Conservation (phyloP, 2,888 invertebrate genomes). For the Alloplasta piceator region DNA sequence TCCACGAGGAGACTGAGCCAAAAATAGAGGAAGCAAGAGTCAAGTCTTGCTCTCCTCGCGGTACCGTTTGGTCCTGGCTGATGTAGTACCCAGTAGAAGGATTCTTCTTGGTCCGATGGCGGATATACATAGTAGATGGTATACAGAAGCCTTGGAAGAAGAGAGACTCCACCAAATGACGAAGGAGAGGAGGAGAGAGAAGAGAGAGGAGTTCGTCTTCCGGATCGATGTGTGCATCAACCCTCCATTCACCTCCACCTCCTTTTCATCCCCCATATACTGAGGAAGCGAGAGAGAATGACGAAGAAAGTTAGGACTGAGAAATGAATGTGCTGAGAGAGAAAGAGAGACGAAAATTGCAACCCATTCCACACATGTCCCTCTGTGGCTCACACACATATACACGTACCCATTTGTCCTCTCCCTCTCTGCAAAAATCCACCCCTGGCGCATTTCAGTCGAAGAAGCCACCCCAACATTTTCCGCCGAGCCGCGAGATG, state of each 20-base stretch:
- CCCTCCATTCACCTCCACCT: slow-evolving; percentile 69
- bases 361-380: slow-evolving; percentile 48
- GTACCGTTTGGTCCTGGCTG: slow-evolving; percentile 57
- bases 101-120: slow-evolving; percentile 53
- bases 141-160: slow-evolving; percentile 28
- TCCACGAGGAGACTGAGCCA: slow-evolving; percentile 32
- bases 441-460: slow-evolving; percentile 11
- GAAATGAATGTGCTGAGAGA: slow-evolving; percentile 61
- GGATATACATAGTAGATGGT: slow-evolving; percentile 11
- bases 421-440: slow-evolving; percentile 22
- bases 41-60: slow-evolving; percentile 36
- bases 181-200: slow-evolving; percentile 70
- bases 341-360: slow-evolving; percentile 37
- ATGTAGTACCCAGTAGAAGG: slow-evolving; percentile 66
- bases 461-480: slow-evolving; percentile 35
- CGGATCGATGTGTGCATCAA: slow-evolving; percentile 82
- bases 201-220: slow-evolving; percentile 71
- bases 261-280: slow-evolving; percentile 42
- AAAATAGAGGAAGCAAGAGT: slow-evolving; percentile 33
- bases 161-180: slow-evolving; percentile 76
- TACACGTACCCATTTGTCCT: slow-evolving; percentile 9
- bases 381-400: slow-evolving; percentile 52
- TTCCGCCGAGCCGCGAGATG: too few relatives aligned
- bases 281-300: slow-evolving; percentile 5
- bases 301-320: slow-evolving; percentile 55